Percentiles rank a stretch among this genome's conserved stretches.
phyloP scores from a whole-genome alignment of 2,888 invertebrate species.

The Aporophyla lueneburgensis region DNA sequence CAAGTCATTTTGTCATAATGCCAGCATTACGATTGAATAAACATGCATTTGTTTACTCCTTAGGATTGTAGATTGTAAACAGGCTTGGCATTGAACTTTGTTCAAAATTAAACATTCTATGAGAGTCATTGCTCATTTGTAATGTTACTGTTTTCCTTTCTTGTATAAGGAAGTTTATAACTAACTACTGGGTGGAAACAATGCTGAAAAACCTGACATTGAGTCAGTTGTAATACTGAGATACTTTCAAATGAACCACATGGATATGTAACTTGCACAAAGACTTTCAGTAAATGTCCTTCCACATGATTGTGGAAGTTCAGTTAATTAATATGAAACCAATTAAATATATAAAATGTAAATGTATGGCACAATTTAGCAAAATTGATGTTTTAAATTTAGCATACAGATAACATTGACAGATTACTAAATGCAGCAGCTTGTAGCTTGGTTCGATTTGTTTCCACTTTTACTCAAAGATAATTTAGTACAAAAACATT shows the following conservation, averaged over 20 bases:
- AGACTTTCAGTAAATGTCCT: constrained; percentile 13
- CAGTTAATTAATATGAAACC: neutral
- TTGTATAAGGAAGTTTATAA: constrained; percentile 34
- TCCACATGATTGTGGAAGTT: neutral
- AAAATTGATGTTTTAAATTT: neutral
- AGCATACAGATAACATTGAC: neutral
- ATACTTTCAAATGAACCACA: constrained; percentile 22
- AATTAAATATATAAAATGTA: neutral
- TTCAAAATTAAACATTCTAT: constrained; percentile 29
- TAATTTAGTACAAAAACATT: constrained; percentile 33
- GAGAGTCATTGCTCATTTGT: constrained; percentile 30
- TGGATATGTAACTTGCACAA: constrained; percentile 4
- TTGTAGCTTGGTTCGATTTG: neutral
- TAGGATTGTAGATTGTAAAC: constrained; percentile 25
- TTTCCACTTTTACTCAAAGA: constrained; percentile 1
- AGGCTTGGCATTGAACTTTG: constrained; percentile 46
- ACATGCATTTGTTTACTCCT: constrained; percentile 30
- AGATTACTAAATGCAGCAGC: neutral
- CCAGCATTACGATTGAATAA: constrained; percentile 2
- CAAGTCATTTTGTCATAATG: neutral
- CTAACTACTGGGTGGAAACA: constrained; percentile 20
- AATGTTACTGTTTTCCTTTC: constrained; percentile 27
- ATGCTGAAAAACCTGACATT: constrained; percentile 28
- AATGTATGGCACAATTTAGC: neutral
- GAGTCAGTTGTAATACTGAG: neutral